Conservation (phyloP, 2,797 vertebrate genomes). For the Holocentrus rufus region DNA sequence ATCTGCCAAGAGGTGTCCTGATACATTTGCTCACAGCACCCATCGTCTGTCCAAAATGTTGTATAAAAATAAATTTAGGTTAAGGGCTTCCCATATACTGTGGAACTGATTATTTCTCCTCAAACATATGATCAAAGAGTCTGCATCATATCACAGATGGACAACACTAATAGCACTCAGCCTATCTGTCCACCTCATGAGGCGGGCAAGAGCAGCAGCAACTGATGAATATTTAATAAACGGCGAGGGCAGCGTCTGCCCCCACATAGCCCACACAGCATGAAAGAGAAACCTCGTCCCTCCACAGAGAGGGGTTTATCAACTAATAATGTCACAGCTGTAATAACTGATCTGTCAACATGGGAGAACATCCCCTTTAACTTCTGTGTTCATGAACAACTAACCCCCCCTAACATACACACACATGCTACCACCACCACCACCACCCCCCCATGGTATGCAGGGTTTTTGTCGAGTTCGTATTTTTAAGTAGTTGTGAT, state of each 20-base stretch:
- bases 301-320: constrained; percentile 1
- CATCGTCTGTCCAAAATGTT: too few species aligned
- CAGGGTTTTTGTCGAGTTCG: background rate
- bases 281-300: background rate
- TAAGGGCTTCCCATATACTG: too few species aligned
- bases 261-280: background rate
- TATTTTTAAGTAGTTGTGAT: background rate
- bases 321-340: background rate
- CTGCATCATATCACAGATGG: too few species aligned
- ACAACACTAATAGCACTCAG: too few species aligned
- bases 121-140: too few species aligned
- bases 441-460: background rate
- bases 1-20: too few species aligned
- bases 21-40: too few species aligned
- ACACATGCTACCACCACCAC: too few species aligned
- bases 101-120: too few species aligned
- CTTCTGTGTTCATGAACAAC: background rate
- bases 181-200: too few species aligned
- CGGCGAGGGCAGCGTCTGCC: background rate
- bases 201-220: background rate
- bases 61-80: too few species aligned
- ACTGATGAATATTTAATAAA: constrained; percentile 13
- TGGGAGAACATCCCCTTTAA: background rate
- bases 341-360: background rate
- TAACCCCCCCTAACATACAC: too few species aligned